A percentile compares a stretch with the other conserved stretches of the same genome.
Conservation (phyloP, 2,113 vertebrate genomes). For the Myrmecobius fasciatus region DNA sequence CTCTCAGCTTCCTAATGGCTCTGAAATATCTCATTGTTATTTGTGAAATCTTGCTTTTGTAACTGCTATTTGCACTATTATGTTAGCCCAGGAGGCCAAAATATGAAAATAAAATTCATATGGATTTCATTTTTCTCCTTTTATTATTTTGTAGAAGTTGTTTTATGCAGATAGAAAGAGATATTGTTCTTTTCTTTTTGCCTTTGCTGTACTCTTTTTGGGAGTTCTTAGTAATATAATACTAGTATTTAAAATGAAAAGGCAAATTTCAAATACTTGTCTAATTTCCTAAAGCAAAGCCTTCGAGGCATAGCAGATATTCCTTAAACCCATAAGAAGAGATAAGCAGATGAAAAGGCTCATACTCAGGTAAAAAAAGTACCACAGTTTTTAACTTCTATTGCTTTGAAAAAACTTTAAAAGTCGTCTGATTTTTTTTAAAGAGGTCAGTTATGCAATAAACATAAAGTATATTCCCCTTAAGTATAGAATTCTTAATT, state of each 20-base stretch:
- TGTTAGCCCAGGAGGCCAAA: constrained; percentile 15
- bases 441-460: constrained; percentile 55
- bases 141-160: constrained; percentile 69
- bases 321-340: constrained; percentile 38
- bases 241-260: constrained; percentile 57
- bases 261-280: constrained; percentile 23
- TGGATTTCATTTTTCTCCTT: constrained; percentile 59
- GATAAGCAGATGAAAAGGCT: constrained; percentile 41
- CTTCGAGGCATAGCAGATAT: constrained; percentile 58
- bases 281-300: constrained; percentile 71
- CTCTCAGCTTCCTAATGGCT: constrained; percentile 38
- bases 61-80: constrained; percentile 56
- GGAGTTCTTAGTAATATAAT: constrained; percentile 68
- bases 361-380: background rate
- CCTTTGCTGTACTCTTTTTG: constrained; percentile 30
- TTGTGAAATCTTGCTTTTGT: constrained; percentile 45
- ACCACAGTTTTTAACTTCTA: constrained; percentile 51
- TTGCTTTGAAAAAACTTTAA: constrained; percentile 63
- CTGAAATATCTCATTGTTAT: constrained; percentile 25
- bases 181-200: constrained; percentile 33
- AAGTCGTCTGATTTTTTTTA: constrained; percentile 69
- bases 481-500: constrained; percentile 38
- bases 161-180: constrained; percentile 64
- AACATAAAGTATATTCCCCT: constrained; percentile 44
- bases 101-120: constrained; percentile 60